These are phyloP conservation scores for Strigamia transsilvanica DNA, from an alignment of 2,888 invertebrate species.

Conservation along the genomic window DNA sequence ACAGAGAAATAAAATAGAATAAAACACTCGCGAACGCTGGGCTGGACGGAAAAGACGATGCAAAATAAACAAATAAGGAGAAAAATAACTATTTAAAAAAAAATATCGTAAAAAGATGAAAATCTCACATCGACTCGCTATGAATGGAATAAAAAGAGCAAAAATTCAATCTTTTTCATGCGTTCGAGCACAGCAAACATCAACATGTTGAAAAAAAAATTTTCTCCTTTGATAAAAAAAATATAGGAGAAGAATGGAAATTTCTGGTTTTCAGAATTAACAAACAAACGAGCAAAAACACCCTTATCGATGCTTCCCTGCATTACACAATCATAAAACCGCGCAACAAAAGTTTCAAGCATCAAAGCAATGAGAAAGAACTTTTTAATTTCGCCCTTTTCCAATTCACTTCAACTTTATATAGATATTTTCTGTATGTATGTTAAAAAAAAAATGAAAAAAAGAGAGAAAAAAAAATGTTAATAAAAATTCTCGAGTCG, in stretches of 20 bases:
- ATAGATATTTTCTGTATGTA: background rate
- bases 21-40: background rate
- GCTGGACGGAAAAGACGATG: background rate
- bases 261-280: background rate
- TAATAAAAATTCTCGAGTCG: conserved; percentile 28
- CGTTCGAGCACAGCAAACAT: background rate
- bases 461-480: background rate
- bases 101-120: no score
- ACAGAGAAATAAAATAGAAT: conserved; percentile 19
- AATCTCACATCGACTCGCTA: no score
- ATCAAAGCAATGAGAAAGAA: no score
- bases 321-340: background rate
- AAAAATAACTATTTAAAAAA: no score
- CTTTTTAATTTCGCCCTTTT: no score
- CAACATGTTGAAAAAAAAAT: conserved; percentile 3
- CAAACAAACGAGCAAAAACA: background rate
- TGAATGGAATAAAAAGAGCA: background rate
- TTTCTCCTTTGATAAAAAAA: no score
- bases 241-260: background rate
- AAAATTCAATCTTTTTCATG: background rate
- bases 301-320: conserved; percentile 10
- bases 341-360: no score
- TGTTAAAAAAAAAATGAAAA: no score
- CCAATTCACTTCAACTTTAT: no score
- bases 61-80: no score